phyloP scores from a whole-genome alignment of 2,113 vertebrate species.

The Microcebus jonahi region DNA sequence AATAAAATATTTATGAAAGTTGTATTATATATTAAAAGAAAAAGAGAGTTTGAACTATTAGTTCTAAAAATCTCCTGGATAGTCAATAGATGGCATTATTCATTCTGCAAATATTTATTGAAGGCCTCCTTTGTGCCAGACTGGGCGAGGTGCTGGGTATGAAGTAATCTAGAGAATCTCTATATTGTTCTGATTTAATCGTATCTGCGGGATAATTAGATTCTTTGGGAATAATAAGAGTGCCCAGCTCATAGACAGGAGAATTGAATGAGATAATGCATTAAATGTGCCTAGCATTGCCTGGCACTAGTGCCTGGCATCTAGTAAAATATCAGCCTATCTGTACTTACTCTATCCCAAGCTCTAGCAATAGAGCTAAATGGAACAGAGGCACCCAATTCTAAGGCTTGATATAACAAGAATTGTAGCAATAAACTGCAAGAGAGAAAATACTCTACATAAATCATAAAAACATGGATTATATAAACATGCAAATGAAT shows the following conservation, averaged over 20 bases:
- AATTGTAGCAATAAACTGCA: background rate
- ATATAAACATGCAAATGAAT: background rate
- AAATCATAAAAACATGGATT: background rate
- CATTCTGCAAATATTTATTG: background rate
- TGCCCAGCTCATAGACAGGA: background rate
- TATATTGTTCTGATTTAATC: background rate
- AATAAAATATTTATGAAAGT: background rate
- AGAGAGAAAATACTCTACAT: background rate
- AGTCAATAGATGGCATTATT: background rate
- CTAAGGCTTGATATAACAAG: background rate
- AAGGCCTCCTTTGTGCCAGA: background rate
- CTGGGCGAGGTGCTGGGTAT: background rate
- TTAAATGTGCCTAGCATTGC: background rate
- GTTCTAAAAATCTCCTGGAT: background rate
- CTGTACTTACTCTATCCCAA: background rate
- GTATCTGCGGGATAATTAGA: constrained; percentile 4
- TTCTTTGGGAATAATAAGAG: background rate
- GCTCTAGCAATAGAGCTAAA: background rate
- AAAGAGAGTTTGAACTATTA: background rate
- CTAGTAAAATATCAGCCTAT: background rate
- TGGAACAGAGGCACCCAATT: background rate
- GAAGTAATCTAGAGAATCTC: background rate
- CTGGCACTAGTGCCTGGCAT: background rate
- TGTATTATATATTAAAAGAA: background rate
- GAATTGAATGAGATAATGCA: background rate